A percentile compares a stretch with the other conserved stretches of the same genome.
These are phyloP conservation scores for Protaetia brevitarsis DNA, from an alignment of 1,140 invertebrate species.

Conservation along the genomic window DNA sequence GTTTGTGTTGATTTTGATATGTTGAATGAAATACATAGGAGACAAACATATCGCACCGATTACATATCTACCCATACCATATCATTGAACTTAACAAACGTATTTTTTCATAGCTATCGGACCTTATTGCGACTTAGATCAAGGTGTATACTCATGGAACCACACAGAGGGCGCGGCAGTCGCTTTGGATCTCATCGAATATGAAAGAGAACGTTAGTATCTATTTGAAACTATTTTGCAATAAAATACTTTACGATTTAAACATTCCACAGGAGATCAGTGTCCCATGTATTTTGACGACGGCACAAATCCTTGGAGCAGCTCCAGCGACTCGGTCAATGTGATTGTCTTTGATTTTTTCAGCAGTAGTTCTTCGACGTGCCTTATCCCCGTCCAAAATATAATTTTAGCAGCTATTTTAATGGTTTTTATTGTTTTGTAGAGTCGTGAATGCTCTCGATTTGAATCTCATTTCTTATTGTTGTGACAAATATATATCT, in stretches of 20 bases:
- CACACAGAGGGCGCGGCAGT: conserved; percentile 89
- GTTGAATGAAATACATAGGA: too few relatives aligned
- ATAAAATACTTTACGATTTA: background rate
- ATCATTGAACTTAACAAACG: too few relatives aligned
- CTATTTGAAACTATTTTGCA: background rate
- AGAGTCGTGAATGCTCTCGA: too few relatives aligned
- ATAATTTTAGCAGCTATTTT: too few relatives aligned
- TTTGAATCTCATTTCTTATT: too few relatives aligned
- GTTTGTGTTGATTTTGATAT: too few relatives aligned
- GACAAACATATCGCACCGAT: too few relatives aligned
- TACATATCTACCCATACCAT: too few relatives aligned
- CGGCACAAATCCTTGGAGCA: conserved; percentile 79
- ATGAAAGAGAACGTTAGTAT: conserved; percentile 79
- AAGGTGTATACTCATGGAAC: conserved; percentile 85
- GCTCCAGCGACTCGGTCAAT: conserved; percentile 68
- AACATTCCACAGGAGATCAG: conserved; percentile 66
- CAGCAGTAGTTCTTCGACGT: background rate
- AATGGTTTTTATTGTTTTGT: too few relatives aligned
- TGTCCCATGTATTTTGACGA: conserved; percentile 95
- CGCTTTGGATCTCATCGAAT: conserved; percentile 85
- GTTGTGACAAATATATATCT: too few relatives aligned
- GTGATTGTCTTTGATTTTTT: conserved; percentile 57
- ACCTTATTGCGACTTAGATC: conserved; percentile 84
- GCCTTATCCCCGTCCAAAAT: too few relatives aligned
- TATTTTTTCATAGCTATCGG: conserved; percentile 66